phyloP scores from a whole-genome alignment of 35 echinoderm and acorn worm species.

The Amphiura filiformis region DNA sequence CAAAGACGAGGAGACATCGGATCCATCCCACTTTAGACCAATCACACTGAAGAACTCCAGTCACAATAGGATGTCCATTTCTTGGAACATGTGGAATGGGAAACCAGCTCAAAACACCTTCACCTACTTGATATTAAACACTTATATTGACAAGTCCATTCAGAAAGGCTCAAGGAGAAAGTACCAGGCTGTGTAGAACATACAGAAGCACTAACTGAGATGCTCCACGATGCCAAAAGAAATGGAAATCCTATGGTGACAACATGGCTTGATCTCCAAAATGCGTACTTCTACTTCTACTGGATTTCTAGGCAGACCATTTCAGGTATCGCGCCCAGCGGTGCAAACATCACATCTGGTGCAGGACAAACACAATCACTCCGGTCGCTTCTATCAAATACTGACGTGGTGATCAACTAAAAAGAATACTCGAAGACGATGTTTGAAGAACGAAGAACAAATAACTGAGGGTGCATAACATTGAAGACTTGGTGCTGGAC shows the following conservation, averaged over 20 bases:
- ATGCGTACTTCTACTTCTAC: too few species aligned
- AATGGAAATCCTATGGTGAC: conserved; percentile 1
- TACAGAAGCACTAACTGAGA: background rate
- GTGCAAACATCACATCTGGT: too few species aligned
- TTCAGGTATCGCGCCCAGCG: too few species aligned
- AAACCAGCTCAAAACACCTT: background rate
- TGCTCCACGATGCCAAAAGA: background rate
- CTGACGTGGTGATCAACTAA: too few species aligned
- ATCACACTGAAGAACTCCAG: conserved; percentile 4
- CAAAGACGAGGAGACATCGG: background rate
- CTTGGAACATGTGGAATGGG: background rate
- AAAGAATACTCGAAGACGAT: too few species aligned
- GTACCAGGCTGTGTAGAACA: background rate
- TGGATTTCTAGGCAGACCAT: too few species aligned
- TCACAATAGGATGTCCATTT: too few species aligned
- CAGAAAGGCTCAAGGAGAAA: background rate
- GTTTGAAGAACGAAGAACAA: too few species aligned
- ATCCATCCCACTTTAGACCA: conserved; percentile 4
- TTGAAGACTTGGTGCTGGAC: too few species aligned
- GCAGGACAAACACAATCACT: too few species aligned
- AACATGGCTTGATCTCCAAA: conserved; percentile 6
- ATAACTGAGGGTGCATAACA: too few species aligned
- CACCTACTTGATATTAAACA: background rate
- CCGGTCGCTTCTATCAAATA: too few species aligned
- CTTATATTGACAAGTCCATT: background rate